phyloP scores from a whole-genome alignment of 2,797 vertebrate species.

The Euphonia xanthogaster region DNA sequence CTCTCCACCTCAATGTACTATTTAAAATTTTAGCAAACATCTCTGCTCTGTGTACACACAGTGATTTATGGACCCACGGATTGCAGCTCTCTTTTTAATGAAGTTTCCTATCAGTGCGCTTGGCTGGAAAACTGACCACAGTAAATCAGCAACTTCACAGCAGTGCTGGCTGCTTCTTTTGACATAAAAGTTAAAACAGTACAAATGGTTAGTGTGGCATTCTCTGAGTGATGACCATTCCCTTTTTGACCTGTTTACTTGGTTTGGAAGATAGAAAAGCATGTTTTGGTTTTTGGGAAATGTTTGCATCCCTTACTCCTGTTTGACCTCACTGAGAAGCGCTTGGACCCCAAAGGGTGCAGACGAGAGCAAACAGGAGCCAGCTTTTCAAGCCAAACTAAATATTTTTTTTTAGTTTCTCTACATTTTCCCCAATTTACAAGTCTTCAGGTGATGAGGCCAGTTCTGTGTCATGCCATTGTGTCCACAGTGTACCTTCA shows the following conservation, averaged over 20 bases:
- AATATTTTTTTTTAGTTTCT: background rate
- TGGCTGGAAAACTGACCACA: background rate
- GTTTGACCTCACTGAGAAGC: background rate
- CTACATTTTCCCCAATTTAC: background rate
- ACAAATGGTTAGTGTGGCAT: fast-evolving
- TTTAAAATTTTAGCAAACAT: background rate
- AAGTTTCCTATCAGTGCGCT: background rate
- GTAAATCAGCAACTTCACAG: background rate
- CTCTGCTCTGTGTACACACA: background rate
- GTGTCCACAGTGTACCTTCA: background rate
- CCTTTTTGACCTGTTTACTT: background rate
- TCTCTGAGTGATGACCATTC: background rate
- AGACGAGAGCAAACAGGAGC: background rate
- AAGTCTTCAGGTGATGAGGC: background rate
- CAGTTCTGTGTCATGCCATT: fast-evolving
- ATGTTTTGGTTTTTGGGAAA: background rate
- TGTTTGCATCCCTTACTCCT: background rate
- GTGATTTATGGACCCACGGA: background rate
- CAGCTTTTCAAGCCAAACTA: background rate
- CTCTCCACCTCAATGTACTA: background rate
- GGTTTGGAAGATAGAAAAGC: background rate
- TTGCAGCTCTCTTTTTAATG: slow-evolving; percentile 19
- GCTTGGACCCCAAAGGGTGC: background rate
- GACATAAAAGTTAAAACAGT: background rate
- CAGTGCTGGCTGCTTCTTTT: background rate